phyloP scores from a whole-genome alignment of 2,888 invertebrate genomes.

The Neoitamus cyanurus region DNA sequence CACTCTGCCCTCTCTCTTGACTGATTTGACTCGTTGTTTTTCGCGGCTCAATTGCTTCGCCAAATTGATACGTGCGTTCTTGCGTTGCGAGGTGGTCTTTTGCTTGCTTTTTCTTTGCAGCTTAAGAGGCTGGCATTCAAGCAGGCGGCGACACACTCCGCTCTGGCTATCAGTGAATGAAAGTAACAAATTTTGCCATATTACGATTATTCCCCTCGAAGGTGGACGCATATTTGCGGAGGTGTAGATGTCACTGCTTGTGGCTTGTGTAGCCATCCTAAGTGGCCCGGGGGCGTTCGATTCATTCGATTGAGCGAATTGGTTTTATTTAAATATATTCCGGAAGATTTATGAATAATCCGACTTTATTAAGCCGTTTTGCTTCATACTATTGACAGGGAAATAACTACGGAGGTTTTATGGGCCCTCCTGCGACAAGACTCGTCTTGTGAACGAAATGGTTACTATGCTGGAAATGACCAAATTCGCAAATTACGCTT shows the following conservation, averaged over 20 bases:
- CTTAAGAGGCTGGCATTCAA: background rate
- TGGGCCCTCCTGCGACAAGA: background rate
- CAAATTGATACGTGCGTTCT: background rate
- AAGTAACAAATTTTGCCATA: background rate
- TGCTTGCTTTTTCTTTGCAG: background rate
- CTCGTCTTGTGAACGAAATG: background rate
- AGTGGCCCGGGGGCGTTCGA: background rate
- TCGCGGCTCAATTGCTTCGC: background rate
- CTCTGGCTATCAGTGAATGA: background rate
- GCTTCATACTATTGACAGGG: background rate
- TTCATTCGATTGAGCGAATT: background rate
- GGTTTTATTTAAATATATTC: background rate
- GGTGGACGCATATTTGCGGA: constrained; percentile 1
- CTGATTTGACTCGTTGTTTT: background rate
- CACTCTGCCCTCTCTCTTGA: background rate
- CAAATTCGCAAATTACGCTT: background rate
- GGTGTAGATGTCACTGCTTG: background rate
- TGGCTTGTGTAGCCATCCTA: background rate
- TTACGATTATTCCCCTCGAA: background rate
- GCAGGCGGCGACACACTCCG: background rate
- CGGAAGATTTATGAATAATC: background rate
- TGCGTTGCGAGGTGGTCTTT: background rate
- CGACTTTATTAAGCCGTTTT: background rate
- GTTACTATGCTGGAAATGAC: background rate
- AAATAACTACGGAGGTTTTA: background rate